These are phyloP conservation scores for Xiphorhynchus erythropygius DNA, from an alignment of 2,797 vertebrate species.

Conservation along the genomic window DNA sequence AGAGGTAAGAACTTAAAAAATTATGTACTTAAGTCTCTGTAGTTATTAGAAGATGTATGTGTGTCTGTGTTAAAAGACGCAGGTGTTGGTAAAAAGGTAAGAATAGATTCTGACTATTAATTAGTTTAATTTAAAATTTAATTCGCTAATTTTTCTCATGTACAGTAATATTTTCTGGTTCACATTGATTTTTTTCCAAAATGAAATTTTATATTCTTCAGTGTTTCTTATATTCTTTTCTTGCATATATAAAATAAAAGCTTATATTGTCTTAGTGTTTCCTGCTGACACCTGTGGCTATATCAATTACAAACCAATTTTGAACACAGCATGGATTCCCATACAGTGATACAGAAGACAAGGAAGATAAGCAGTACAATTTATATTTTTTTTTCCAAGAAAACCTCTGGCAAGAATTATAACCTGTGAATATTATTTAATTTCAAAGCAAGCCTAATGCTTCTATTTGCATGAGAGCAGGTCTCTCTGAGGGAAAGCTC, in stretches of 20 bases:
- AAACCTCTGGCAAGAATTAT: neutral
- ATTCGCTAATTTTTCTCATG: neutral
- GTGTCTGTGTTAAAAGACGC: neutral
- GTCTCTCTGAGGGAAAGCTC: neutral
- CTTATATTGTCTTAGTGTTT: neutral
- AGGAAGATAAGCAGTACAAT: neutral
- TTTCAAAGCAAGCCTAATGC: constrained; percentile 28
- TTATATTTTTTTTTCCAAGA: neutral
- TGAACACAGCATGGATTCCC: constrained; percentile 1
- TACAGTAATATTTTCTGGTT: neutral
- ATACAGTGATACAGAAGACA: neutral
- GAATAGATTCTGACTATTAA: neutral
- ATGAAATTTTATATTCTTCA: neutral
- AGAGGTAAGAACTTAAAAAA: neutral
- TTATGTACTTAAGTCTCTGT: neutral
- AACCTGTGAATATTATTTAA: neutral
- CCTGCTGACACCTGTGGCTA: constrained; percentile 28
- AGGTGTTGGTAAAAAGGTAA: neutral
- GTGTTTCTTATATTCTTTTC: neutral
- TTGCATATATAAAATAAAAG: neutral
- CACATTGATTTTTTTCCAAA: neutral
- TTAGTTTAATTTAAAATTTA: neutral
- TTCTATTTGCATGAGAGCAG: neutral
- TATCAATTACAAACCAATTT: constrained; percentile 45
- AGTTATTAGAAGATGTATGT: neutral